These are phyloP conservation scores for Echiichthys vipera DNA, from an alignment of 2,797 vertebrate genomes.

Conservation along the genomic window DNA sequence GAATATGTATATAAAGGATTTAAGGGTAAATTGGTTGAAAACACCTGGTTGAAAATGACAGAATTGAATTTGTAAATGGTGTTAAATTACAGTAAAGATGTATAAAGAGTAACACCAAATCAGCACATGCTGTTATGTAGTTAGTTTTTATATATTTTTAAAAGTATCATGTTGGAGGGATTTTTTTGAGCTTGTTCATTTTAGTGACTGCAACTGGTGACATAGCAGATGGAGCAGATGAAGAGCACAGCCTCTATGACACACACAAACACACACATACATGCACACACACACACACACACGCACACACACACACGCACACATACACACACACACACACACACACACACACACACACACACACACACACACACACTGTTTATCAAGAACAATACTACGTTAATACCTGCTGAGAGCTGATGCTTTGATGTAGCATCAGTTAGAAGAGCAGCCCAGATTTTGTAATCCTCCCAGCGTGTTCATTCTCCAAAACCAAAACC, in stretches of 20 bases:
- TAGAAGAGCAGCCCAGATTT: constrained; percentile 33
- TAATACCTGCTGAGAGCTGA: constrained; percentile 32
- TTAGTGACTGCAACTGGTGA: neutral
- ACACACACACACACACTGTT: neutral
- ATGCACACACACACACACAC: too few relatives aligned
- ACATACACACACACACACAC: neutral
- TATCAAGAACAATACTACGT: constrained; percentile 27
- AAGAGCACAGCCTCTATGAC: neutral
- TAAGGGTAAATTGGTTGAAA: neutral
- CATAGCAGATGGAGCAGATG: neutral
- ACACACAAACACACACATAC: too few relatives aligned
- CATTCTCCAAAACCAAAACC: constrained; percentile 38
- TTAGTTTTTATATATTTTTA: neutral
- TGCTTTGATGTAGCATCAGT: constrained; percentile 52
- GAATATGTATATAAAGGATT: neutral
- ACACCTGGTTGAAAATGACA: neutral
- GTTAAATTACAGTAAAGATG: neutral
- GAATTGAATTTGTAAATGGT: neutral
- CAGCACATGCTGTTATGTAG: neutral
- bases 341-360: neutral
- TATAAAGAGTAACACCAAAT: too few relatives aligned
- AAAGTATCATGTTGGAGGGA: constrained; percentile 1
- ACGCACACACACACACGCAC: neutral
- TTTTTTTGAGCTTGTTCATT: neutral
- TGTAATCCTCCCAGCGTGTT: constrained; percentile 51